phyloP scores from a whole-genome alignment of 2,888 invertebrate genomes.

The Noctua janthina region DNA sequence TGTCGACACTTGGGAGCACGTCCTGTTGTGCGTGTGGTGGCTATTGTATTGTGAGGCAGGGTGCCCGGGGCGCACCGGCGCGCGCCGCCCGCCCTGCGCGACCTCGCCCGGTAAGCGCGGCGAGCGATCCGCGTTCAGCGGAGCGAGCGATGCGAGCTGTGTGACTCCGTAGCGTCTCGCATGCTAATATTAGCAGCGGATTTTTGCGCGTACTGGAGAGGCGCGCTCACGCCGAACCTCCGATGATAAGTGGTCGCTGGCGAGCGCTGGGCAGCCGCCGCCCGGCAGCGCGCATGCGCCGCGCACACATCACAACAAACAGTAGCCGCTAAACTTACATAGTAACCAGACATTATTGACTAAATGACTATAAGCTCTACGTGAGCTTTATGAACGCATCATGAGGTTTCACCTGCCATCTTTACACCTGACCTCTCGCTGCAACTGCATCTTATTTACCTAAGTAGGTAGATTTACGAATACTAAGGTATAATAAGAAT shows the following conservation, averaged over 20 bases:
- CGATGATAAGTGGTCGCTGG: conserved; percentile 73
- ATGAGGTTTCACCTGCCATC: conserved; percentile 24
- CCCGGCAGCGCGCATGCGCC: conserved; percentile 78
- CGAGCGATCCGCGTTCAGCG: conserved; percentile 64
- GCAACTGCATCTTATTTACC: neutral
- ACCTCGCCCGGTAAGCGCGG: conserved; percentile 76
- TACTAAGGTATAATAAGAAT: too few relatives aligned
- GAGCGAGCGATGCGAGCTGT: conserved; percentile 61
- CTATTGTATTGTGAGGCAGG: conserved; percentile 72
- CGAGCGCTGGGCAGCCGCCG: conserved; percentile 61
- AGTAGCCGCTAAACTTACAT: conserved; percentile 67
- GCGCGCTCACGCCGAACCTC: conserved; percentile 78
- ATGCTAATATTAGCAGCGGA: conserved; percentile 80
- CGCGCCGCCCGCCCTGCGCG: conserved; percentile 88
- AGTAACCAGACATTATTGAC: conserved; percentile 79
- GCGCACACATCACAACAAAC: conserved; percentile 76
- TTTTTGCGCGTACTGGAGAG: conserved; percentile 72
- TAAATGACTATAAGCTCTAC: conserved; percentile 69
- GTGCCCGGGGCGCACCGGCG: conserved; percentile 75
- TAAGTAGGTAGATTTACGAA: neutral
- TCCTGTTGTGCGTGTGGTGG: conserved; percentile 69
- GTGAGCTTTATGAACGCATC: conserved; percentile 48
- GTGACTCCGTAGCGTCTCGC: conserved; percentile 63
- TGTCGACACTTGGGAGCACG: conserved; percentile 62
- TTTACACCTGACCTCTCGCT: conserved; percentile 4